These are phyloP conservation scores for Paratrypauchen microcephalus DNA, from an alignment of 2,797 vertebrate species.

Conservation along the genomic window DNA sequence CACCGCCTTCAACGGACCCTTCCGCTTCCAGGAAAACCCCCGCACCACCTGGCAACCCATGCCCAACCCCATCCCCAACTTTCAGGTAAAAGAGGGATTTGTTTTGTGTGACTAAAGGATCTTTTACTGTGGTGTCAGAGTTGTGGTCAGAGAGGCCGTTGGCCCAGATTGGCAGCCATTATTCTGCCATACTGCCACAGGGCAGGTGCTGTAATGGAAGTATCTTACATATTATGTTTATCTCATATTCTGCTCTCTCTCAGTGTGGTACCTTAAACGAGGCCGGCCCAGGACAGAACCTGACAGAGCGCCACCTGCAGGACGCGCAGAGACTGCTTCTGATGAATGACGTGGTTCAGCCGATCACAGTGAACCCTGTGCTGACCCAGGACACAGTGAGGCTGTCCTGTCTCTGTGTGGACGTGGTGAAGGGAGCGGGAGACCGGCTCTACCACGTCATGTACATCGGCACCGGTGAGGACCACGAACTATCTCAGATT, in stretches of 20 bases:
- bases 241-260: background rate
- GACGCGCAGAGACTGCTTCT: constrained; percentile 93
- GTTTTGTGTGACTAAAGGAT: background rate
- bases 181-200: too few relatives aligned
- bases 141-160: too few relatives aligned
- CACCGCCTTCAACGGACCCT: constrained; percentile 90
- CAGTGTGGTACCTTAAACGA: constrained; percentile 92
- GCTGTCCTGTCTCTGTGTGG: constrained; percentile 90
- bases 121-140: too few relatives aligned
- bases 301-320: constrained; percentile 92
- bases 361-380: constrained; percentile 82
- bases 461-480: constrained; percentile 91
- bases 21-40: constrained; percentile 95
- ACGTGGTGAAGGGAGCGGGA: constrained; percentile 88
- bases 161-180: too few relatives aligned
- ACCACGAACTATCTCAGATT: too few relatives aligned
- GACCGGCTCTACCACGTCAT: constrained; percentile 89
- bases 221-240: too few relatives aligned
- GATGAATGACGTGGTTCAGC: constrained; percentile 92
- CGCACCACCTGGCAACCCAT: constrained; percentile 92
- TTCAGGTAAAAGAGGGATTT: constrained; percentile 79
- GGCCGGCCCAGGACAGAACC: constrained; percentile 84
- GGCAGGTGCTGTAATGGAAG: too few relatives aligned
- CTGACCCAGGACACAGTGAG: constrained; percentile 91
- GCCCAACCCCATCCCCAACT: constrained; percentile 91